These are phyloP conservation scores for Hypercompe scribonia DNA, from an alignment of 2,888 invertebrate species.

Conservation along the genomic window DNA sequence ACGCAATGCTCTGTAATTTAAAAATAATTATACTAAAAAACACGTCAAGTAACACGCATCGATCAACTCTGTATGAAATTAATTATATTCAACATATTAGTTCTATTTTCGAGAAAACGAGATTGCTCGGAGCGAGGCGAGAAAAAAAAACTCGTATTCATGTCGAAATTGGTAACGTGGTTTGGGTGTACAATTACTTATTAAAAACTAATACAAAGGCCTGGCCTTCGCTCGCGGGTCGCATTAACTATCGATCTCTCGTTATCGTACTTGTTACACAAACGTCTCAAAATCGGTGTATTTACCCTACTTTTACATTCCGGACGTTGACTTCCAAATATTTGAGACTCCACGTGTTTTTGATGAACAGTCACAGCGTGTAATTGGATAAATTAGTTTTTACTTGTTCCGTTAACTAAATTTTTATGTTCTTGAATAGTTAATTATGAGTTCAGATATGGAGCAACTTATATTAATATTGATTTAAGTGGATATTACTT, in stretches of 20 bases:
- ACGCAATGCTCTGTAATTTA: slow-evolving; percentile 83
- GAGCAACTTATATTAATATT: slow-evolving; percentile 18
- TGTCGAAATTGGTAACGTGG: slow-evolving; percentile 81
- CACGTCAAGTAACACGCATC: slow-evolving; percentile 79
- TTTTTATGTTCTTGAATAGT: slow-evolving; percentile 19
- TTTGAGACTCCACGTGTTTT: slow-evolving; percentile 32
- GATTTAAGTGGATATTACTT: slow-evolving; percentile 2
- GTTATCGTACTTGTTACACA: slow-evolving; percentile 51
- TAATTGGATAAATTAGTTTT: slow-evolving; percentile 47
- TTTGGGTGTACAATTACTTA: slow-evolving; percentile 83
- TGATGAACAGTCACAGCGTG: slow-evolving; percentile 27
- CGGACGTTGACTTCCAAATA: slow-evolving; percentile 45
- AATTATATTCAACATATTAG: slow-evolving; percentile 85
- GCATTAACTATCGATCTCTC: slow-evolving; percentile 60
- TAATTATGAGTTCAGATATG: slow-evolving; percentile 19
- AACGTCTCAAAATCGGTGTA: slow-evolving; percentile 58
- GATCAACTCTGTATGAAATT: slow-evolving; percentile 82
- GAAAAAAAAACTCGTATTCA: slow-evolving; percentile 78
- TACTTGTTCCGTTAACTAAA: slow-evolving; percentile 36
- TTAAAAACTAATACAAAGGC: slow-evolving; percentile 78
- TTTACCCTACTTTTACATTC: slow-evolving; percentile 62
- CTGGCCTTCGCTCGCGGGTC: slow-evolving; percentile 70
- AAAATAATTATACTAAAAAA: slow-evolving; percentile 79
- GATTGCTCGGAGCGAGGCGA: slow-evolving; percentile 76
- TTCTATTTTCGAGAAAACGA: slow-evolving; percentile 85